Evolutionary conservation across 2,797 vertebrate genomes (phyloP).

Genomic region (Semaprochilodus insignis): DNA sequence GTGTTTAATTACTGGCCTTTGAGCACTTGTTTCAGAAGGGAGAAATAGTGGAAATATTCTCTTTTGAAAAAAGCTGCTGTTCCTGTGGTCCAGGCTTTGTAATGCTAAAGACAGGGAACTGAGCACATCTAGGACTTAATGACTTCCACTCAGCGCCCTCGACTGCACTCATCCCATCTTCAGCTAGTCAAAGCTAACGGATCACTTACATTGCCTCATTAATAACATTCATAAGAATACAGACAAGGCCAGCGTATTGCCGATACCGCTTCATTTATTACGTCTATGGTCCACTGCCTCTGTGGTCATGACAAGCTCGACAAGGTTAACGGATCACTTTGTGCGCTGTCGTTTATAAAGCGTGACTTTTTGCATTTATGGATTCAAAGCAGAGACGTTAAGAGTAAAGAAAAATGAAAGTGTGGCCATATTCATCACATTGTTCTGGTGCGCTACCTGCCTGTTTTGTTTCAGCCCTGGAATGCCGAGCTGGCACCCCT

Average conservation of each 20-base stretch:
- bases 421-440: slow-evolving; percentile 58
- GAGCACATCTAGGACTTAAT: slow-evolving; percentile 23
- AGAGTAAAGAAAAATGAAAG: slow-evolving; percentile 64
- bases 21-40: slow-evolving; percentile 7
- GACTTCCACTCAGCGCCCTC: slow-evolving; percentile 23
- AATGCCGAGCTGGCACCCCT: slow-evolving; percentile 46
- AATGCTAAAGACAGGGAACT: background rate
- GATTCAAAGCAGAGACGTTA: slow-evolving; percentile 54
- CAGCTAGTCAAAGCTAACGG: slow-evolving; percentile 52
- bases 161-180: slow-evolving; percentile 20
- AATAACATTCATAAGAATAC: slow-evolving; percentile 64
- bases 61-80: slow-evolving; percentile 23
- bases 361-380: slow-evolving; percentile 65
- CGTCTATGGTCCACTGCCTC: slow-evolving; percentile 65
- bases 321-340: slow-evolving; percentile 73
- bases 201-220: slow-evolving; percentile 61
- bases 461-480: slow-evolving; percentile 26
- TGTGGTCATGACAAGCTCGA: slow-evolving; percentile 54
- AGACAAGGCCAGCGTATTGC: slow-evolving; percentile 65
- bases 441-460: background rate
- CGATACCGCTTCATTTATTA: slow-evolving; percentile 68
- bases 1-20: slow-evolving; percentile 56
- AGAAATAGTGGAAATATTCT: slow-evolving; percentile 20
- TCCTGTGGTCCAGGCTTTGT: slow-evolving; percentile 8
- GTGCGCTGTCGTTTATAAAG: slow-evolving; percentile 63